Evolutionary conservation across 2,113 vertebrate genomes (phyloP), one percentile per base, ranked within the genome.

Genomic region (Donacobius atricapilla): DNA sequence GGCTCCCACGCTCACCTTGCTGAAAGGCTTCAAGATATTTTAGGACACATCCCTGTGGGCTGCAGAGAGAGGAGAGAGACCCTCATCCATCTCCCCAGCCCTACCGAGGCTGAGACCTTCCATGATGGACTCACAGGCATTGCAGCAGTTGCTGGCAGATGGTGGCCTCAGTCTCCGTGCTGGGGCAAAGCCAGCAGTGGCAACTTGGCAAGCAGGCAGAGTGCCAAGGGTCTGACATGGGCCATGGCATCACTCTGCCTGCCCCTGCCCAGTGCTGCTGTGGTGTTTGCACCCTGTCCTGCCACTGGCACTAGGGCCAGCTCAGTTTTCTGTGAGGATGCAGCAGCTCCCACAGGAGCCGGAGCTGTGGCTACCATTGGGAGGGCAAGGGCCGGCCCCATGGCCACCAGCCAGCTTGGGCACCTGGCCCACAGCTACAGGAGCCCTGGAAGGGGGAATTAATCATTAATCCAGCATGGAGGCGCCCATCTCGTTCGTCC

Each of bases 11-110:
- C 97, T 99, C 54, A 99, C 99, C 20, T 96, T 99, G n/a, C 94
- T 99, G 83, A 99, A 99, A 87, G 99, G 99, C 39, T 99, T 99
- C 95, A 99, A 99, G 97, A 99, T 99, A 94, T 99, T 99, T 97
- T 99, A 97, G 98, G 83, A n/a, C 0, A 2, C 0, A 0, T 16
- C 33, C n/a, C 44, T 18, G n/a, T 2, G 6, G 31, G 63, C 42
- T 40, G 37, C 2, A 20, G 39, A 87, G 23, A 13, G 37, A 2
- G 53, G 57, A 0, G 14, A 78, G 60, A 56, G 56, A 48, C 35
- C 5, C 22, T 81, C 40, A 42, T 47, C 31, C 3, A 2, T 22
- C 7, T 18, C 9, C 47, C 7, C 2, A 1, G n/a, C 42, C 45
- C 40, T 1, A 0, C 39, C 5, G 33, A 15, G 57, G 61, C 53